Evolutionary conservation across 2,113 vertebrate genomes (phyloP).

Genomic region (Prochilodus magdalenae): DNA sequence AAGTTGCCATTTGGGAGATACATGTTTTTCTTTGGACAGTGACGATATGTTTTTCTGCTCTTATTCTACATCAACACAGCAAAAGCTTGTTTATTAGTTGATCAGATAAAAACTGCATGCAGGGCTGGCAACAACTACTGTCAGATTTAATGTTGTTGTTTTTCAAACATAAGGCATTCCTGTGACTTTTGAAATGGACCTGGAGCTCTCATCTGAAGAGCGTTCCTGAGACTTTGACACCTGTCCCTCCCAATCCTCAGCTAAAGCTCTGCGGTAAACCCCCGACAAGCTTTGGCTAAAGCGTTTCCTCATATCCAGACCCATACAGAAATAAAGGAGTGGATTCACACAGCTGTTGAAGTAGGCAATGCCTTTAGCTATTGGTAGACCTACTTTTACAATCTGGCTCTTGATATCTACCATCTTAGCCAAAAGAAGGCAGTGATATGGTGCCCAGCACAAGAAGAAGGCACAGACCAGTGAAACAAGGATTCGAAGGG

Average conservation of each 20-base stretch:
- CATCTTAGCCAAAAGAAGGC: conserved; percentile 75
- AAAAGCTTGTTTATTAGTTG: too few species aligned
- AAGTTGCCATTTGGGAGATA: too few species aligned
- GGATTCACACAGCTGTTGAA: conserved; percentile 83
- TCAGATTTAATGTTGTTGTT: neutral
- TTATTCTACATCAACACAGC: too few species aligned
- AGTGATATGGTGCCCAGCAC: conserved; percentile 81
- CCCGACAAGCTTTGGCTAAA: conserved; percentile 61
- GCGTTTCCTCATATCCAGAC: conserved; percentile 61
- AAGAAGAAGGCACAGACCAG: conserved; percentile 77
- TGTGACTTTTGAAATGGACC: neutral
- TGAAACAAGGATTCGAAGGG: conserved; percentile 67
- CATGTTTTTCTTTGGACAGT: too few species aligned
- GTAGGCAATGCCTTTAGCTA: conserved; percentile 70
- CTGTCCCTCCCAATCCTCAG: conserved; percentile 58
- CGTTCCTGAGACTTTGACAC: conserved; percentile 49
- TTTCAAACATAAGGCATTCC: neutral
- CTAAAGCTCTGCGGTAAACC: conserved; percentile 67
- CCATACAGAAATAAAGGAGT: conserved; percentile 80
- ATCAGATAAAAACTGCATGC: neutral
- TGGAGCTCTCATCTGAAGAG: conserved; percentile 50
- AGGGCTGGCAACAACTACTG: neutral
- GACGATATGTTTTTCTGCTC: too few species aligned
- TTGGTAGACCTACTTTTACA: conserved; percentile 66
- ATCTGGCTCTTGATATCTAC: conserved; percentile 59